A percentile compares a stretch with the other conserved stretches of the same genome.
These are phyloP conservation scores for Sminthopsis crassicaudata DNA, from an alignment of 2,113 vertebrate genomes.

Conservation along the genomic window DNA sequence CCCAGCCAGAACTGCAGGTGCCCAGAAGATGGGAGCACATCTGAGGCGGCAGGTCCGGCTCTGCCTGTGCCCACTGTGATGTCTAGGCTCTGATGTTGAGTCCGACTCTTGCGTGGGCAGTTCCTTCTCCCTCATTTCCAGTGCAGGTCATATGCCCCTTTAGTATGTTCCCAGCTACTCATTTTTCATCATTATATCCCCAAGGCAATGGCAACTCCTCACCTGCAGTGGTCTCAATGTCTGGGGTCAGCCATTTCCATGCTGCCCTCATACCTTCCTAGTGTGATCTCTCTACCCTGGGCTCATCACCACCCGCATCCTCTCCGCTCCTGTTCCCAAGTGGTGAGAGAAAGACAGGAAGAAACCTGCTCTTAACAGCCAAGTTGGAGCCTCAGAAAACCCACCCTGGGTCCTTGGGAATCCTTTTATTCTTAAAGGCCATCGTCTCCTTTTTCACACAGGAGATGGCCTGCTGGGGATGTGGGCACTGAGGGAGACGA, in stretches of 20 bases:
- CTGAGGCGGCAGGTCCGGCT: not conserved
- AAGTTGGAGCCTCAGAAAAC: not conserved
- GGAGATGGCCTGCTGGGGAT: not conserved
- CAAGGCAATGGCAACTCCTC: too few relatives aligned
- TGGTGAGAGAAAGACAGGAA: not conserved
- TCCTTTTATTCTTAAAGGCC: not conserved
- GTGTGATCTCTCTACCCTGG: not conserved
- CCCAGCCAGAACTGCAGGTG: too few relatives aligned
- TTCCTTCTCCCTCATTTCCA: not conserved
- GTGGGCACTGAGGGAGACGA: not conserved
- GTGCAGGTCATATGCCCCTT: not conserved
- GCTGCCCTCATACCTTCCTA: not conserved
- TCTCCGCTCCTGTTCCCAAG: not conserved
- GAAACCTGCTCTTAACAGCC: not conserved
- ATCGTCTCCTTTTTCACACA: not conserved
- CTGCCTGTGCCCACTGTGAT: too few relatives aligned
- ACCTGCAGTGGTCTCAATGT: too few relatives aligned
- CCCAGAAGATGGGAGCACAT: too few relatives aligned
- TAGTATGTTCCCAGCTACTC: too few relatives aligned
- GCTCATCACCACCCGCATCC: too few relatives aligned
- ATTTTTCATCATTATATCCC: too few relatives aligned
- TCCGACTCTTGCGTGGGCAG: not conserved
- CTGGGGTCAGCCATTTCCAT: too few relatives aligned
- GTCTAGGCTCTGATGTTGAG: not conserved
- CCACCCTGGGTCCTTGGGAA: not conserved